A percentile compares a stretch with the other conserved stretches of the same genome.
Conservation (phyloP, 1,140 invertebrate species). For the Solen grandis region DNA sequence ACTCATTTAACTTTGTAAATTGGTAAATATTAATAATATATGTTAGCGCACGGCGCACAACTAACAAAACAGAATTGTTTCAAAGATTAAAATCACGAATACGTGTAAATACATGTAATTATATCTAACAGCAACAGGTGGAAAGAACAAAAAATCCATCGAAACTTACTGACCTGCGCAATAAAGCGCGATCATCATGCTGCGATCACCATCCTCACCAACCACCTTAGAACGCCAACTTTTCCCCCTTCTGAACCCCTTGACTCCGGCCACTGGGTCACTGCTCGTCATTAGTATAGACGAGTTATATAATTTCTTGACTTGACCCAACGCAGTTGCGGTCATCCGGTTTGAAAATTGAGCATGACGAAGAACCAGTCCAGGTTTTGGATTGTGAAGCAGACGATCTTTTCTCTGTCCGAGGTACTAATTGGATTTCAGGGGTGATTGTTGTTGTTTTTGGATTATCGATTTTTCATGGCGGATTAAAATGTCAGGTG, state of each 20-base stretch:
- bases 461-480: conserved; percentile 40
- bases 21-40: no score
- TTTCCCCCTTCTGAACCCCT: conserved; percentile 12
- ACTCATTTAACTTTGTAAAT: no score
- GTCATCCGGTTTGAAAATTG: conserved; percentile 29
- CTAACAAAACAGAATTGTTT: no score
- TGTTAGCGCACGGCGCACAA: no score
- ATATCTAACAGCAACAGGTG: no score
- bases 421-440: neutral
- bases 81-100: no score
- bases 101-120: no score
- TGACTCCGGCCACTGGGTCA: conserved; percentile 48
- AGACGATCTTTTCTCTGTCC: conserved; percentile 17
- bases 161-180: no score
- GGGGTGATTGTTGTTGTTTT: conserved; percentile 23
- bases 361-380: neutral
- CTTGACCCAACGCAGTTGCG: conserved; percentile 24
- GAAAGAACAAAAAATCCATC: no score
- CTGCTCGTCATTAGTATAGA: conserved; percentile 26
- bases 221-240: no score
- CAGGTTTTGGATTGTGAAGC: conserved; percentile 7
- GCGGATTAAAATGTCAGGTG: conserved; percentile 53
- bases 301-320: conserved; percentile 48
- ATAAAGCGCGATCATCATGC: no score
- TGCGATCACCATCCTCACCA: no score